Evolutionary conservation across 2,113 vertebrate species (phyloP).

Genomic region (Hypomesus transpacificus): DNA sequence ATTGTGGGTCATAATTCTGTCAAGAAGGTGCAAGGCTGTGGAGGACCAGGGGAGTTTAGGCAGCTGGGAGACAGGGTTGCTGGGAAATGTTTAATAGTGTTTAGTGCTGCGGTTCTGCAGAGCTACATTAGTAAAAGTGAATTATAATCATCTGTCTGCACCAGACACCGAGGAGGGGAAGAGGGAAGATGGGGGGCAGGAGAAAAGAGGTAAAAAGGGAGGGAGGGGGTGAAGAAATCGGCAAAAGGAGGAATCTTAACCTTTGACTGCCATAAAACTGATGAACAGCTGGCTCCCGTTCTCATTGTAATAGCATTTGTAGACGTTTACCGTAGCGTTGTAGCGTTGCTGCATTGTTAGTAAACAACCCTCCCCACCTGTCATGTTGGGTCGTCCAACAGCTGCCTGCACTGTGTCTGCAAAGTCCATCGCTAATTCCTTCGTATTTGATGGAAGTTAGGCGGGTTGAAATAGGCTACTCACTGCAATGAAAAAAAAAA

Average conservation of each 20-base stretch:
- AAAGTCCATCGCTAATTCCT: too few species aligned
- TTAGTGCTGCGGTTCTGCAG: conserved; percentile 34
- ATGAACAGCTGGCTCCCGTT: conserved; percentile 40
- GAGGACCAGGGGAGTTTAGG: conserved; percentile 1
- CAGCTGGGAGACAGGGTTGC: conserved; percentile 39
- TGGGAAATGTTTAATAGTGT: conserved; percentile 54
- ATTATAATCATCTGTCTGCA: conserved; percentile 44
- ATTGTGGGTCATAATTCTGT: conserved; percentile 3
- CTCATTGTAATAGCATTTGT: conserved; percentile 33
- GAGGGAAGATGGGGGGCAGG: not conserved
- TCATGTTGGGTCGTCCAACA: too few species aligned
- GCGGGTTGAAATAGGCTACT: too few species aligned
- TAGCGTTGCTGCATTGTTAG: conserved; percentile 20
- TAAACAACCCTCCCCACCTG: too few species aligned
- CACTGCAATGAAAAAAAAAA: too few species aligned
- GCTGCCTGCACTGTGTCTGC: too few species aligned
- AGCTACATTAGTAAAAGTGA: conserved; percentile 58
- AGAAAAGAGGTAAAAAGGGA: not conserved
- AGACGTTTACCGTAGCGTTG: conserved; percentile 27
- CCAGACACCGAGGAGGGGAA: conserved; percentile 7
- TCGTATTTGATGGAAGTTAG: too few species aligned
- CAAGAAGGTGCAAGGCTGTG: not conserved
- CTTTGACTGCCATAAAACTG: conserved; percentile 23
- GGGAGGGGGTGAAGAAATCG: not conserved
- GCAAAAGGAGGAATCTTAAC: not conserved